These are phyloP conservation scores for Ophraella communa DNA, from an alignment of 2,888 invertebrate genomes.

Conservation along the genomic window DNA sequence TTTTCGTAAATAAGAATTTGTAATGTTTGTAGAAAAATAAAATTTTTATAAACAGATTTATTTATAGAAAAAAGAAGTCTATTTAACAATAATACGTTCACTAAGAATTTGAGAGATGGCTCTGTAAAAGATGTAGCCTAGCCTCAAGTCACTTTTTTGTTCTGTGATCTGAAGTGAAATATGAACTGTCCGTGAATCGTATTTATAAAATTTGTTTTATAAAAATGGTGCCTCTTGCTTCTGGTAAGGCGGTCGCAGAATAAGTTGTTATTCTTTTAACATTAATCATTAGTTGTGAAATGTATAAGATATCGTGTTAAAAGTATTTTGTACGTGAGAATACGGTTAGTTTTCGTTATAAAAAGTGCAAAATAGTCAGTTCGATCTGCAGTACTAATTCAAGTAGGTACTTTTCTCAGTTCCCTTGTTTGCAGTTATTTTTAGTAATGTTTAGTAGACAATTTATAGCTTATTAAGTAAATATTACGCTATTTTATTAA, in stretches of 20 bases:
- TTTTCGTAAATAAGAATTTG: too few relatives aligned
- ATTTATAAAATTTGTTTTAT: slow-evolving; percentile 28
- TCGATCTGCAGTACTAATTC: slow-evolving; percentile 4
- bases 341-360: not conserved
- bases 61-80: too few relatives aligned
- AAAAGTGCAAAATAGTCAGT: slow-evolving; percentile 2
- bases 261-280: not conserved
- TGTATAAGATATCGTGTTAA: slow-evolving; percentile 11
- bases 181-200: slow-evolving; percentile 14
- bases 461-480: not conserved
- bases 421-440: slow-evolving; percentile 13
- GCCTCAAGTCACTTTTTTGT: slow-evolving; percentile 2
- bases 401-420: slow-evolving; percentile 16
- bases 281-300: slow-evolving; percentile 17
- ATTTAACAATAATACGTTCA: not conserved
- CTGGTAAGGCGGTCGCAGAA: slow-evolving; percentile 20
- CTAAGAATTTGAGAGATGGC: not conserved
- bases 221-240: slow-evolving; percentile 31
- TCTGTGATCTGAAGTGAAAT: too few relatives aligned
- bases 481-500: not conserved
- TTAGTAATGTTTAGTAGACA: not conserved
- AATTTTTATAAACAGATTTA: too few relatives aligned
- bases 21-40: too few relatives aligned
- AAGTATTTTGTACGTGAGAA: slow-evolving; percentile 5
- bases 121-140: not conserved